phyloP scores from a whole-genome alignment of 1,140 invertebrate genomes.

The Argopecten irradians region DNA sequence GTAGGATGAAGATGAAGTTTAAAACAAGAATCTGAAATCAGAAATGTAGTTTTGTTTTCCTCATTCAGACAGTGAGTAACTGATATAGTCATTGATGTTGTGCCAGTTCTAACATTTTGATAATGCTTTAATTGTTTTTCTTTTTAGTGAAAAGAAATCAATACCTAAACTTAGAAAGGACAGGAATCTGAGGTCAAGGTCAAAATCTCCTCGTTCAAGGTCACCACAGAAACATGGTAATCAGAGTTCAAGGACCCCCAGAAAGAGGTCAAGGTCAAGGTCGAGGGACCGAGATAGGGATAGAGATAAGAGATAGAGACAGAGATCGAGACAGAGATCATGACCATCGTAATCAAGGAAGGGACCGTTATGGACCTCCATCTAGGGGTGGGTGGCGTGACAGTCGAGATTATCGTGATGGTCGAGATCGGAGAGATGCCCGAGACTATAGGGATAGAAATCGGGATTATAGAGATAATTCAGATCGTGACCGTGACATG shows the following conservation, averaged over 20 bases:
- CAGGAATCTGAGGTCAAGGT: slow-evolving; percentile 31
- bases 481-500: slow-evolving; percentile 31
- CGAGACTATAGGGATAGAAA: background rate
- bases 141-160: background rate
- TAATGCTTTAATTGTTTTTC: background rate
- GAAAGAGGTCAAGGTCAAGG: slow-evolving; percentile 53
- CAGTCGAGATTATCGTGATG: background rate
- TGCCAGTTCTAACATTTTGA: too few species aligned
- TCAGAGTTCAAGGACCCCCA: slow-evolving; percentile 34
- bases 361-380: background rate
- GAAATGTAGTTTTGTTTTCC: background rate
- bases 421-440: background rate
- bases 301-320: slow-evolving; percentile 36
- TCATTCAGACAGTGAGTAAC: background rate
- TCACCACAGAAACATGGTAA: background rate
- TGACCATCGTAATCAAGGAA: slow-evolving; percentile 16
- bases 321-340: slow-evolving; percentile 28
- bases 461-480: background rate
- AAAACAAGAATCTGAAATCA: background rate
- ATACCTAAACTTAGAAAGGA: background rate
- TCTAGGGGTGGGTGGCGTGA: background rate
- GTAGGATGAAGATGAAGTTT: background rate
- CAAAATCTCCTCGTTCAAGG: slow-evolving; percentile 33
- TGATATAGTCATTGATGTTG: background rate
- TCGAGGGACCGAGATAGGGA: slow-evolving; percentile 45